A percentile compares a stretch with the other conserved stretches of the same genome.
These are phyloP conservation scores for Neoseiulus cucumeris DNA, from an alignment of 1,140 invertebrate species.

Conservation along the genomic window DNA sequence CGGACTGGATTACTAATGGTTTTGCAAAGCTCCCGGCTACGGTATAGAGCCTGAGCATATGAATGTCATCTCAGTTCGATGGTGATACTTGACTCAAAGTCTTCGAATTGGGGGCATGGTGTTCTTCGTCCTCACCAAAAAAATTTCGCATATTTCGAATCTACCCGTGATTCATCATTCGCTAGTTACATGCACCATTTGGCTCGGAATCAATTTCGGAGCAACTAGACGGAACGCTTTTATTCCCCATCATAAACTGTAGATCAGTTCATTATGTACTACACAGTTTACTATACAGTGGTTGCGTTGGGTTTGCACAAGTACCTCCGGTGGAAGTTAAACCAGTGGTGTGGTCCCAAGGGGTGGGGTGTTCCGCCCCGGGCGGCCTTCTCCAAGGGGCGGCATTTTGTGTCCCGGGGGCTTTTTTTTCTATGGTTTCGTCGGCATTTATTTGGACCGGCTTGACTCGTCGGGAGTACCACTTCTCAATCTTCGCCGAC, in stretches of 20 bases:
- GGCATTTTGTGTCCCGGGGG: no score
- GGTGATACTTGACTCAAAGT: constrained; percentile 93
- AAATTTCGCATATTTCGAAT: constrained; percentile 72
- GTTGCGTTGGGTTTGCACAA: constrained; percentile 33
- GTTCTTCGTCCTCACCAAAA: constrained; percentile 74
- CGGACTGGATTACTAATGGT: constrained; percentile 43
- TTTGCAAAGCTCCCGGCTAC: constrained; percentile 77
- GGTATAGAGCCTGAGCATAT: constrained; percentile 47
- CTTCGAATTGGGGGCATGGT: constrained; percentile 85
- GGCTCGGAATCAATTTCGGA: constrained; percentile 84
- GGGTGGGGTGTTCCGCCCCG: no score
- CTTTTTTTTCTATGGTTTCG: no score
- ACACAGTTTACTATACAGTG: constrained; percentile 34
- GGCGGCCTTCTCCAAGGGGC: no score
- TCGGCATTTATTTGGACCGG: no score
- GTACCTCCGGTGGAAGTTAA: constrained; percentile 37
- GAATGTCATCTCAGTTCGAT: constrained; percentile 71
- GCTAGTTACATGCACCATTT: constrained; percentile 78
- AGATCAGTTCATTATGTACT: constrained; percentile 44
- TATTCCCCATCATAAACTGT: constrained; percentile 57
- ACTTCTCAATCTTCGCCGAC: no score
- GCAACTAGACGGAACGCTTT: constrained; percentile 63
- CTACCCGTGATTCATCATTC: constrained; percentile 87
- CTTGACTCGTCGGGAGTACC: no score
- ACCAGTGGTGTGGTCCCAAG: no score